Percentiles rank a stretch among this genome's conserved stretches.
phyloP scores from a whole-genome alignment of 2,113 vertebrate species.

The Aegypius monachus region DNA sequence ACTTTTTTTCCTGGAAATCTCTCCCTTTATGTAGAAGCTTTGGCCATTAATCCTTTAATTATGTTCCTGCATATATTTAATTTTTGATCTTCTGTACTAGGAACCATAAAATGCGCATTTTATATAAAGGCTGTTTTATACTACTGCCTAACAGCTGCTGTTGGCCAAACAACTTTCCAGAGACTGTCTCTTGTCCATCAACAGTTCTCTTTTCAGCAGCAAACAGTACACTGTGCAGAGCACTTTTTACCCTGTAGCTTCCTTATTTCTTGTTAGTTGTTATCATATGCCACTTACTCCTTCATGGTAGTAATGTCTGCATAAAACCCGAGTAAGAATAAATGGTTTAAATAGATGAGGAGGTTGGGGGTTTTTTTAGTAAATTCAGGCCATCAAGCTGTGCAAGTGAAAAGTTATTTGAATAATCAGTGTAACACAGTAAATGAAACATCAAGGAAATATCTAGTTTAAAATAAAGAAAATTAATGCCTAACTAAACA shows the following conservation, averaged over 20 bases:
- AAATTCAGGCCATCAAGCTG: background rate
- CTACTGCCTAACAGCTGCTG: slow-evolving; percentile 60
- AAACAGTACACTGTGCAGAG: slow-evolving; percentile 27
- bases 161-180: slow-evolving; percentile 60
- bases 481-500: slow-evolving; percentile 27
- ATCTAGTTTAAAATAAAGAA: slow-evolving; percentile 57
- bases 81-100: slow-evolving; percentile 67
- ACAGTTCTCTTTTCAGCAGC: slow-evolving; percentile 60
- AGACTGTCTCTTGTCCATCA: slow-evolving; percentile 73
- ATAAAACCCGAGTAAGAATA: background rate
- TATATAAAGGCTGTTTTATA: slow-evolving; percentile 66
- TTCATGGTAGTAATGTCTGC: background rate
- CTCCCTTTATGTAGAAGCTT: slow-evolving; percentile 59
- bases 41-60: slow-evolving; percentile 74
- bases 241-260: slow-evolving; percentile 33
- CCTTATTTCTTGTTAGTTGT: slow-evolving; percentile 33
- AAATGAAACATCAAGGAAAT: slow-evolving; percentile 29
- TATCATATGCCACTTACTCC: slow-evolving; percentile 15
- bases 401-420: slow-evolving; percentile 12
- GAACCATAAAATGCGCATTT: slow-evolving; percentile 58
- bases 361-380: background rate
- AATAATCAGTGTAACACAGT: slow-evolving; percentile 32
- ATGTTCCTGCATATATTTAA: slow-evolving; percentile 64
- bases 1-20: slow-evolving; percentile 54
- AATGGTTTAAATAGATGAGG: background rate